Base-by-base conservation (phyloP, 2,113 vertebrate species). In the Tragelaphus scriptus region DNA sequence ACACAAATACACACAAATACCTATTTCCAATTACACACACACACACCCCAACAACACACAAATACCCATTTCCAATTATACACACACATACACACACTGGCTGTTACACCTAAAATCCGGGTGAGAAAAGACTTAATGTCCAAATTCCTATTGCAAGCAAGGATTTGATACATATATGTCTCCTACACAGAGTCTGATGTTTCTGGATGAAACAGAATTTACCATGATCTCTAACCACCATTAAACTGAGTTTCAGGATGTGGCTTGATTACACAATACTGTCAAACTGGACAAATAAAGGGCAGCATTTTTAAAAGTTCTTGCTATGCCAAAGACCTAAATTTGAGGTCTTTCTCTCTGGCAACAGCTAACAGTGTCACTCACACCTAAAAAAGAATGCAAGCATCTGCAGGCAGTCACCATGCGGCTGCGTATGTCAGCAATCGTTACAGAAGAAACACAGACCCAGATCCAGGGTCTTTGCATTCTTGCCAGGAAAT, bases 361-460 rank as follows among this genome's bases (percentile, higher is more conserved):
- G 95, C 91, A 91, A 87, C 26, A 93, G 91, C 94, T 49, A 95
- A 92, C 28, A 65, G 96, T n/a, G 85, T 98, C 97, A 94, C 96
- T 94, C 92, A 96, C 98, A 96, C 98, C 96, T 98, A 94, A n/a
- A 53, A 79, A 97, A 96, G 98, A 98, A 98, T 92, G 95, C 65
- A 9, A 82, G 95, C 98, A 97, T 98, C 98, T 98, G 98, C 56
- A 97, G 97, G 89, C 97, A 94, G 96, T 98, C 97, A 89, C 93
- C 65, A 21, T 11, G 0, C 97, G 6, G 95, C 93, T 96, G 96
- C 88, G 1, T 3, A 13, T 97, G 98, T 97, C 98, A 98, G 91
- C 92, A 58, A 58, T 98, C 10, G 13, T 63, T 71, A 92, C 26
- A 68, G 96, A 98, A 95, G 98, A 96, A 97, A 95, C 77, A 7